Base-by-base conservation (phyloP, 2,888 invertebrate genomes). In the Mesochorus sp. region DNA sequence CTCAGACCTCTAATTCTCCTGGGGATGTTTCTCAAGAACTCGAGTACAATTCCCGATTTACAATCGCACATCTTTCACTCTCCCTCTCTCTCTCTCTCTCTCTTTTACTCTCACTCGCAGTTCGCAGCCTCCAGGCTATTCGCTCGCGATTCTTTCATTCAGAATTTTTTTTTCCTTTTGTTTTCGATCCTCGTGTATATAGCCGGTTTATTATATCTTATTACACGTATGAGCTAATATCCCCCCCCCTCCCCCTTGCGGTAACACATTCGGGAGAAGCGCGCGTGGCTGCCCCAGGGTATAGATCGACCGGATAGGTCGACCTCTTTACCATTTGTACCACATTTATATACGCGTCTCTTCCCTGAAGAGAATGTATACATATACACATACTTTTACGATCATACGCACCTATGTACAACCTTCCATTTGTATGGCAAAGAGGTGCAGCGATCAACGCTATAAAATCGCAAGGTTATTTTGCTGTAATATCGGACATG, bases 291-390 rank as follows among this genome's bases (percentile, higher is more conserved):
- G 76, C 77, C 72, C 39, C 72, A 51, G 77, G 77, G 72, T 62
- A 77, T 72, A 67, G 77, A 77, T 77, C 67, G 72, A 77, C 53
- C 77, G 67, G 67, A 77, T 77, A 72, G 77, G 67, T 44, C 77
- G 77, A 77, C 77, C 77, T 72, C 77, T 73, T 77, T 77, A 72
- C 61, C 67, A 72, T 76, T 76, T 77, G 67, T 62, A 67, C 62
- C 47, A 26, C 37, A 44, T 17, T 51, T 53, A 12, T 49, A n/a
- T 14, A 26, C 6, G 8, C 10, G 31, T 44, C 21, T 44, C 21
- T 55, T 19, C 21, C 14, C 24, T 28, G 4, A 37, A 24, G 0
- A 39, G 8, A 66, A 12, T n/a, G 10, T 14, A 37, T 19, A 39
- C 49, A 51, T 53, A 61, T 42, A 31, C 14, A 26, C 37, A 44